A percentile compares a stretch with the other conserved stretches of the same genome.
Conservation (phyloP, 1,140 invertebrate genomes). For the Zaprionus ghesquierei region DNA sequence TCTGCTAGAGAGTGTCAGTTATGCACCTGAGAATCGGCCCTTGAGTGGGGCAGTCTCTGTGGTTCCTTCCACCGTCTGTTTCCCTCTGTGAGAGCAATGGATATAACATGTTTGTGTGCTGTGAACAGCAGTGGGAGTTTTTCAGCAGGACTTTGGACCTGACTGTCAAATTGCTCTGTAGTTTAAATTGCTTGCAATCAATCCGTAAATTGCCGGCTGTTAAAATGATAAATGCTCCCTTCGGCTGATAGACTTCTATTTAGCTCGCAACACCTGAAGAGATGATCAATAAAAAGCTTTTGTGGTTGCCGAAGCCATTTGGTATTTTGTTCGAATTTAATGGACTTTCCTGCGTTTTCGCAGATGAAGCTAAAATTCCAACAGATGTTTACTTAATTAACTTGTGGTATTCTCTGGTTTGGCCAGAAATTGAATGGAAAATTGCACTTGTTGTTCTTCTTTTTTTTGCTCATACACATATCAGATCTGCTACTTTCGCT, state of each 20-base stretch:
- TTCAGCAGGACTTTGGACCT: conserved; percentile 6
- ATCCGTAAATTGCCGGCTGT: too few relatives aligned
- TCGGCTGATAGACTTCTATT: too few relatives aligned
- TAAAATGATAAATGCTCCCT: too few relatives aligned
- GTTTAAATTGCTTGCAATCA: too few relatives aligned
- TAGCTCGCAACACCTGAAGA: background rate
- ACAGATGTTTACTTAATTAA: conserved; percentile 9
- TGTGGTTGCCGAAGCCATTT: too few relatives aligned
- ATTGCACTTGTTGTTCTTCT: background rate
- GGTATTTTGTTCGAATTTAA: background rate
- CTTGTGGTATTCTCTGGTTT: background rate
- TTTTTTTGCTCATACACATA: background rate
- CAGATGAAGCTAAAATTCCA: background rate
- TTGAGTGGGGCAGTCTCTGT: background rate
- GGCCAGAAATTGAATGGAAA: background rate
- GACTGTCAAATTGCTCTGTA: background rate
- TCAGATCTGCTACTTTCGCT: background rate
- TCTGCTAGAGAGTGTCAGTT: background rate
- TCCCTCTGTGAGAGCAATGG: background rate
- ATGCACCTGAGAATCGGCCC: conserved; percentile 12
- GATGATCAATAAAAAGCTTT: too few relatives aligned
- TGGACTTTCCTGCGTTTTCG: too few relatives aligned
- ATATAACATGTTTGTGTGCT: too few relatives aligned
- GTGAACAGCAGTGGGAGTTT: too few relatives aligned
- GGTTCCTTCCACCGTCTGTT: background rate